Percentiles rank a stretch among this genome's conserved stretches.
phyloP scores from a whole-genome alignment of 1,140 invertebrate genomes.

The Rhynchophorus ferrugineus region DNA sequence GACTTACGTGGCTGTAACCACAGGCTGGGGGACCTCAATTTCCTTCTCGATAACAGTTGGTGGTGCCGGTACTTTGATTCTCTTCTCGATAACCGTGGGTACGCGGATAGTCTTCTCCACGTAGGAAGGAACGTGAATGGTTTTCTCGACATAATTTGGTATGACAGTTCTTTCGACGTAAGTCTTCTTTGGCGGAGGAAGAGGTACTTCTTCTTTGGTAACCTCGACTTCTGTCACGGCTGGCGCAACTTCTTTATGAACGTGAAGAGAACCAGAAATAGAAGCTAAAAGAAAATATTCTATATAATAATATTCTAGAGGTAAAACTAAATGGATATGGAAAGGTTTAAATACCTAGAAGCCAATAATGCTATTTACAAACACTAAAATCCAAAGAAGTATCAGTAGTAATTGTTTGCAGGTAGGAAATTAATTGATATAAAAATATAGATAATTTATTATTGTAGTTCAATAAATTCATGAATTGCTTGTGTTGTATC shows the following conservation, averaged over 20 bases:
- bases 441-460: too few relatives aligned
- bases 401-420: too few relatives aligned
- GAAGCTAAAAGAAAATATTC: conserved; percentile 2
- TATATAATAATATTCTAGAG: too few relatives aligned
- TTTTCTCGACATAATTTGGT: conserved; percentile 36
- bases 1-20: conserved; percentile 7
- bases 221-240: conserved; percentile 10
- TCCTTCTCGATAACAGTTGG: conserved; percentile 31
- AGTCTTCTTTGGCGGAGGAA: conserved; percentile 23
- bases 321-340: too few relatives aligned
- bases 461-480: too few relatives aligned
- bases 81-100: conserved; percentile 26
- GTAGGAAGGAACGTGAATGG: conserved; percentile 28
- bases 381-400: too few relatives aligned
- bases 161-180: conserved; percentile 35
- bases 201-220: conserved; percentile 7
- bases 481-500: too few relatives aligned
- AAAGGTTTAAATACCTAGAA: too few relatives aligned
- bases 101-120: conserved; percentile 32
- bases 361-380: too few relatives aligned
- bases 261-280: not conserved
- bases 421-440: too few relatives aligned
- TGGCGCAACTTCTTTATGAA: conserved; percentile 16
- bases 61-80: conserved; percentile 21
- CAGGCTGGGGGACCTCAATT: conserved; percentile 19